Evolutionary conservation across 2,888 invertebrate genomes (phyloP), one percentile per base, ranked within the genome.

Genomic region (Chesias legatella): DNA sequence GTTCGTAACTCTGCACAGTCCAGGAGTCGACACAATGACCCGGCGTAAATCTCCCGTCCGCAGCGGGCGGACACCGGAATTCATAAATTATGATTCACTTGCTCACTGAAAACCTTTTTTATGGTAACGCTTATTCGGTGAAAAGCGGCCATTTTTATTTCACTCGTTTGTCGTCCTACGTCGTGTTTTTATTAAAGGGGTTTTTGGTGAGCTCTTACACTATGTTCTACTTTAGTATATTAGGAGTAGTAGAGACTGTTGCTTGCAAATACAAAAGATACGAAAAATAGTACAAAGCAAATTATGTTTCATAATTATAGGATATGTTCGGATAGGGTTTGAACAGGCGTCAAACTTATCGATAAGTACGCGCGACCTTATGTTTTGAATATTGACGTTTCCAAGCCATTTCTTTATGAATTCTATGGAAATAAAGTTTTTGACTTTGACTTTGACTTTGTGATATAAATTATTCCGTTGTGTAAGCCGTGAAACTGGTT

Each of bases 51-150:
- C 86, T 85, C 83, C 67, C 55, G 43, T 24, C 58, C 63, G 56
- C 60, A 45, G 48, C 67, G 57, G 63, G 61, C 78, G 76, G 80
- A 83, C 84, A 79, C 78, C 84, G 85, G 83, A 83, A 86, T 86
- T 86, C 86, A 86, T 86, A 86, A 86, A 86, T 86, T 85, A 86
- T 86, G 86, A 86, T 86, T 85, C 86, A 85, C 85, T 86, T 83
- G 85, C 83, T 83, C 82, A 80, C 83, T 82, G 86, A 83, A 86
- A 86, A 85, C 81, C 86, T 86, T 86, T 86, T 86, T 86, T 86
- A 84, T 83, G 80, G 83, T 79, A 75, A 79, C 81, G 80, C 75
- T 84, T 85, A 84, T 82, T 80, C 75, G 76, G 77, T 80, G 78
- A 75, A 79, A 81, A 74, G 73, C 77, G 64, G 63, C 70, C 75